phyloP scores from a whole-genome alignment of 2,113 vertebrate species.

The Aythya baeri region DNA sequence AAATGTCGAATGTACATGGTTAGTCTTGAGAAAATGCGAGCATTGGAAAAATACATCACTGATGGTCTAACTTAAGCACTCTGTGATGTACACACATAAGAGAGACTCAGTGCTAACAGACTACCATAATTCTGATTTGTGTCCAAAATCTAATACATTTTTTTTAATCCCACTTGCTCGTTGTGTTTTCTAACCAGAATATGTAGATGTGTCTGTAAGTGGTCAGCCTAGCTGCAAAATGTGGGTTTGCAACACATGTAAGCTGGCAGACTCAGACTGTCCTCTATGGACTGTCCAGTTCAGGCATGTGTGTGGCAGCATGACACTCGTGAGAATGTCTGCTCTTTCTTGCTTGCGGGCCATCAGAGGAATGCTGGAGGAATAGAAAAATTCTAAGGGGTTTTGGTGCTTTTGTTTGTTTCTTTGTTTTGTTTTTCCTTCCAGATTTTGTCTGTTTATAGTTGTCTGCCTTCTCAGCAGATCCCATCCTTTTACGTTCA shows the following conservation, averaged over 20 bases:
- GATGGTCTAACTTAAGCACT: background rate
- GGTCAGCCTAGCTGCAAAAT: background rate
- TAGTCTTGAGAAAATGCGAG: background rate
- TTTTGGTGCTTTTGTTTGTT: background rate
- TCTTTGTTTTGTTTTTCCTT: background rate
- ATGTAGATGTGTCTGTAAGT: background rate
- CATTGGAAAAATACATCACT: background rate
- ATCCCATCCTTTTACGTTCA: background rate
- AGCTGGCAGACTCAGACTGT: background rate
- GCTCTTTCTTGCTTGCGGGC: background rate
- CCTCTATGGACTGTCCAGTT: background rate
- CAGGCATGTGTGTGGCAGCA: too few relatives aligned
- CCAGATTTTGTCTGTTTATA: background rate
- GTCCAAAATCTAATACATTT: background rate
- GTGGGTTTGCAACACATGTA: background rate
- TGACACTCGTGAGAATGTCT: background rate
- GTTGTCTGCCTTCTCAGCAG: background rate
- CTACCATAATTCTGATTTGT: background rate
- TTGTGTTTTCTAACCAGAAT: background rate
- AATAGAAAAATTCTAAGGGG: background rate
- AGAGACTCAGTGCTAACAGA: background rate
- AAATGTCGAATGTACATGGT: background rate
- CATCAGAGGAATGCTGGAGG: background rate
- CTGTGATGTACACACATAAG: background rate
- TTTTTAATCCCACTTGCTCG: background rate